Evolutionary conservation across 2,797 vertebrate genomes (phyloP), one percentile per base, ranked within the genome.

Genomic region (Acanthornis magna): DNA sequence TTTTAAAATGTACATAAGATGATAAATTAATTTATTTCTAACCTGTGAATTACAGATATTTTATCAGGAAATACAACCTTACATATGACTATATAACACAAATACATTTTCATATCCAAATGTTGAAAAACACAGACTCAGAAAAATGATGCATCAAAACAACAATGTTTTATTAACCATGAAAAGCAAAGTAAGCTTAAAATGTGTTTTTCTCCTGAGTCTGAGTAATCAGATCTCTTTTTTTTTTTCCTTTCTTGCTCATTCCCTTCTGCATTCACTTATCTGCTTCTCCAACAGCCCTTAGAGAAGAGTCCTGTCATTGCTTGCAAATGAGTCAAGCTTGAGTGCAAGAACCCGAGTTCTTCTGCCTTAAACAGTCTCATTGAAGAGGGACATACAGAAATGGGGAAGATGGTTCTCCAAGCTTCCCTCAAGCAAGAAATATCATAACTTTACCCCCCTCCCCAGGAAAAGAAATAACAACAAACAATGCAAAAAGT

Each of bases 381-480:
- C 20, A 32, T 6, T 48, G 67, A 81, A 73, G 55, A 71, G 11
- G 36, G 2, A 57, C 7, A 10, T 36, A 21, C 1, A 51, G 18
- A 43, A 22, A 53, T 30, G 16, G 8, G 19, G 6, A 5, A 88
- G 30, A 50, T 16, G 9, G 7, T 21, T 79, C 50, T 60, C 47
- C 38, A 67, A 25, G 34, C 7, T 78, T 81, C 11, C 4, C 5
- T 78, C 34, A 78, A 54, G 20, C 18, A 76, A 51, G 21, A 83
- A 55, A 67, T 7, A 36, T 9, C 2, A 5, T 13, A 76, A 57
- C 3, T 51, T 9, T 15, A 15, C 11, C 1, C 4, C 2, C 0
- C 3, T 2, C 2, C 10, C 10, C 9, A 13, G 6, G 16, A 2
- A 25, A 58, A 78, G 54, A 55, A 34, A 9, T 5, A 62, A 11